Percentiles rank a stretch among this genome's conserved stretches.
These are phyloP conservation scores for Drosophila lutescens DNA, from an alignment of 2,888 invertebrate genomes.

Conservation along the genomic window DNA sequence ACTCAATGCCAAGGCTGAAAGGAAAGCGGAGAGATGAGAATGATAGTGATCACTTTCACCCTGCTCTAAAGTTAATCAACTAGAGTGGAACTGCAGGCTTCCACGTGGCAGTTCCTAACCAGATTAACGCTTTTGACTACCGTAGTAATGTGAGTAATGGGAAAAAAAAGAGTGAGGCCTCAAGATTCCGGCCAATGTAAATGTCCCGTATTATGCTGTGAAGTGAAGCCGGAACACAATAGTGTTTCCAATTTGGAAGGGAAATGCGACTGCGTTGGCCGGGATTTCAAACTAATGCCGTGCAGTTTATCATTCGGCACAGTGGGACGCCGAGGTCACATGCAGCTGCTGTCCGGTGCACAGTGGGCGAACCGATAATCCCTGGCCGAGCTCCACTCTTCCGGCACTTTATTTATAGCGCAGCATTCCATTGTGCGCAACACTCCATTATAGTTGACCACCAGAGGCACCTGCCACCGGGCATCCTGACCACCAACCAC, in stretches of 20 bases:
- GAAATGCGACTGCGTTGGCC: slow-evolving; percentile 12
- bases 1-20: neutral
- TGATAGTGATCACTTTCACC: neutral
- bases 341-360: slow-evolving; percentile 14
- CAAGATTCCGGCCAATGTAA: neutral
- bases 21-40: neutral
- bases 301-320: slow-evolving; percentile 27
- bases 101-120: neutral
- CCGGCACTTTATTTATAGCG: slow-evolving; percentile 55
- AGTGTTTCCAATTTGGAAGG: slow-evolving; percentile 24
- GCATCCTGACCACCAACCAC: slow-evolving; percentile 36
- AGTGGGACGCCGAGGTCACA: slow-evolving; percentile 10
- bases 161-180: too few species aligned
- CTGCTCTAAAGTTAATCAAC: neutral
- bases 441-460: slow-evolving; percentile 38
- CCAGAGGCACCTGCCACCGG: slow-evolving; percentile 57
- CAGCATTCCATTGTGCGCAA: slow-evolving; percentile 30
- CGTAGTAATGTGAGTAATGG: neutral
- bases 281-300: slow-evolving; percentile 23
- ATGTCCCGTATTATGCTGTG: neutral
- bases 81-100: neutral
- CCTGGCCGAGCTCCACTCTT: neutral
- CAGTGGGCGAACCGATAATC: slow-evolving; percentile 13
- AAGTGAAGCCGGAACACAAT: neutral
- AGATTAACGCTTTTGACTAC: too few species aligned